phyloP scores from a whole-genome alignment of 2,888 invertebrate species.

The Saturnia japonica region DNA sequence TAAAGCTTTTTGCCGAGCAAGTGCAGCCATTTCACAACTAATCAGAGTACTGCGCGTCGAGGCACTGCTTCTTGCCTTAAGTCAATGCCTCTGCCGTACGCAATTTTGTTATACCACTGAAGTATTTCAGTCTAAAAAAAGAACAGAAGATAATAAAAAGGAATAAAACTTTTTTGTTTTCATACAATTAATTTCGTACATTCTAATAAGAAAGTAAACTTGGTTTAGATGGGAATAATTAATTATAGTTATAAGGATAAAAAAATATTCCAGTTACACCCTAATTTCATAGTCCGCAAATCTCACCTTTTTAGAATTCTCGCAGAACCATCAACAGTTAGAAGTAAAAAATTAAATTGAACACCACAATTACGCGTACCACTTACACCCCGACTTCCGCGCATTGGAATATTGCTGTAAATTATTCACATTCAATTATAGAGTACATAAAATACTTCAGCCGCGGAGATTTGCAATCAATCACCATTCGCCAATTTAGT shows the following conservation, averaged over 20 bases:
- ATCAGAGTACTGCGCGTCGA: slow-evolving; percentile 69
- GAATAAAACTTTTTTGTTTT: neutral
- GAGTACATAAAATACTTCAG: slow-evolving; percentile 61
- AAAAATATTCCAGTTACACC: too few relatives aligned
- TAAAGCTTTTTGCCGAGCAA: slow-evolving; percentile 72
- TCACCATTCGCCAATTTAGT: slow-evolving; percentile 74
- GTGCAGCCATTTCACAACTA: slow-evolving; percentile 60
- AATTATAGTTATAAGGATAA: neutral
- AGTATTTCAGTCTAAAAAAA: neutral
- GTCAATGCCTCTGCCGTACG: neutral
- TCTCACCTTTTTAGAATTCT: slow-evolving; percentile 16
- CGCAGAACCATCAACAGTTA: slow-evolving; percentile 19
- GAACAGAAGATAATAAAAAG: neutral
- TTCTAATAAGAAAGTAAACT: neutral
- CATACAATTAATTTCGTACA: neutral
- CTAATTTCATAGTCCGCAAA: slow-evolving; percentile 6
- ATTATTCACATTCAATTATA: slow-evolving; percentile 66
- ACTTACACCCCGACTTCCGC: slow-evolving; percentile 20
- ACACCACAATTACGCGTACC: slow-evolving; percentile 22
- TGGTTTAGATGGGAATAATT: neutral
- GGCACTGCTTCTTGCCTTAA: slow-evolving; percentile 35
- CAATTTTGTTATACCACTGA: neutral
- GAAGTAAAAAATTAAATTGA: slow-evolving; percentile 23
- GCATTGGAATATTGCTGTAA: slow-evolving; percentile 23
- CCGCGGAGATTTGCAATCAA: slow-evolving; percentile 67